Conservation (phyloP, 2,113 vertebrate species). For the Ploceus nigricollis region DNA sequence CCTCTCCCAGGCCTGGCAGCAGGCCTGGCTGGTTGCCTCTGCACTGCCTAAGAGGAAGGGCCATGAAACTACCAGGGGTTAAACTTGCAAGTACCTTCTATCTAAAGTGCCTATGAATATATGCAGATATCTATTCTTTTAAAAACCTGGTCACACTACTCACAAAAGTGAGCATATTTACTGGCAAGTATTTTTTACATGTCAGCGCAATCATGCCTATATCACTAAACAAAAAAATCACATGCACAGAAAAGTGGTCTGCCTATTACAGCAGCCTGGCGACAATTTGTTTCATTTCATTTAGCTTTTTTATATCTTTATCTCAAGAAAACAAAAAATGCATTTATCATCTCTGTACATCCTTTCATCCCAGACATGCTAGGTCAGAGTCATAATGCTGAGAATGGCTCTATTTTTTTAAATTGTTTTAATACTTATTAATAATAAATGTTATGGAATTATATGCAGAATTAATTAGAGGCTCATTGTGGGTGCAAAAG, state of each 20-base stretch:
- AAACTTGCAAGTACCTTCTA: not conserved
- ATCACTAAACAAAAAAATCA: not conserved
- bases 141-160: not conserved
- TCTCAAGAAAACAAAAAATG: not conserved
- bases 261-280: not conserved
- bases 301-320: not conserved
- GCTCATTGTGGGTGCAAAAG: not conserved
- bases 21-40: not conserved
- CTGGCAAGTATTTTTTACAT: not conserved
- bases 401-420: not conserved
- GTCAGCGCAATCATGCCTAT: not conserved
- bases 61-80: not conserved
- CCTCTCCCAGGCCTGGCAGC: not conserved
- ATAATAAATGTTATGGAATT: constrained; percentile 55
- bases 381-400: not conserved
- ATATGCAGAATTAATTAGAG: constrained; percentile 42
- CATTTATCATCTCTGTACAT: not conserved
- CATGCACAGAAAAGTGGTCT: not conserved
- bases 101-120: not conserved
- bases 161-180: not conserved
- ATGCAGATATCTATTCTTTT: not conserved
- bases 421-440: constrained; percentile 15
- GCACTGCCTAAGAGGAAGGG: not conserved
- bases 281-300: not conserved
- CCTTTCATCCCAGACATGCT: not conserved